phyloP scores from a whole-genome alignment of 1,140 invertebrate genomes.

The Drosophila paulistorum region DNA sequence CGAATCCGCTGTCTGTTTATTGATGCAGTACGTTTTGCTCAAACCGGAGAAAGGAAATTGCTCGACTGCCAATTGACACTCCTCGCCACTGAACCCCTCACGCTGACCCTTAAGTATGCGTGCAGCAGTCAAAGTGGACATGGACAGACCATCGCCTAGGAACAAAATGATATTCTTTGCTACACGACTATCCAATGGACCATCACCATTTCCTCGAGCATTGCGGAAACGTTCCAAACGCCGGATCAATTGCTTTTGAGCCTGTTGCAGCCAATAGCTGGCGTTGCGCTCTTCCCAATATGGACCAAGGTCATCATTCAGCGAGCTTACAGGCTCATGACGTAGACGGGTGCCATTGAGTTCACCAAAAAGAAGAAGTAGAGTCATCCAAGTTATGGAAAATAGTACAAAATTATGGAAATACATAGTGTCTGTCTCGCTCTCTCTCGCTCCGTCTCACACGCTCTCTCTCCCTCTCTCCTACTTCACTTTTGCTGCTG shows the following conservation, averaged over 20 bases:
- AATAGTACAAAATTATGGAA: background rate
- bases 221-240: slow-evolving; percentile 34
- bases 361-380: background rate
- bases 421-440: background rate
- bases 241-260: slow-evolving; percentile 41
- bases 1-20: slow-evolving; percentile 91
- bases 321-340: background rate
- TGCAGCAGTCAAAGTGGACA: slow-evolving; percentile 88
- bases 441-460: background rate
- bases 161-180: slow-evolving; percentile 90
- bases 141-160: slow-evolving; percentile 90
- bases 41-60: slow-evolving; percentile 89
- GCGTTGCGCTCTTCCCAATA: slow-evolving; percentile 32
- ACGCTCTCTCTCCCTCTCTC: background rate
- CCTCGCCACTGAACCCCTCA: slow-evolving; percentile 85
- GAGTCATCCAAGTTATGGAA: background rate
- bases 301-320: background rate
- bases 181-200: slow-evolving; percentile 14
- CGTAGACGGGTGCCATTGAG: background rate
- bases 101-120: slow-evolving; percentile 87
- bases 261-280: slow-evolving; percentile 54
- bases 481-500: background rate
- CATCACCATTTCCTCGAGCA: background rate
- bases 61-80: slow-evolving; percentile 88
- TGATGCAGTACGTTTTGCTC: slow-evolving; percentile 87